Conservation (phyloP, 2,797 vertebrate genomes). For the Helarctos malayanus region DNA sequence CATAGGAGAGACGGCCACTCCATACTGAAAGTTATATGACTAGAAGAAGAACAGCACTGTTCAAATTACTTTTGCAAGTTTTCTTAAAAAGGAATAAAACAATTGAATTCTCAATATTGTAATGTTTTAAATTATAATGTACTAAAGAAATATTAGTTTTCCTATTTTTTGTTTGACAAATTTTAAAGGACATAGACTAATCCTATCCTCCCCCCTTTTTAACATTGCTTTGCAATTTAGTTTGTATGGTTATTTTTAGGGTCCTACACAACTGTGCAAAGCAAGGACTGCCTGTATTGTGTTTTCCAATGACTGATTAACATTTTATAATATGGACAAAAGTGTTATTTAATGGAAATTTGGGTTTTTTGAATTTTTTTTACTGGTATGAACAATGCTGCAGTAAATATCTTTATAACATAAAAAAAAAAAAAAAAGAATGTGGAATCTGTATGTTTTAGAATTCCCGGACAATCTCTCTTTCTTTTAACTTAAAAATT, state of each 20-base stretch:
- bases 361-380: not conserved
- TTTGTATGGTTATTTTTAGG: constrained; percentile 45
- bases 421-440: not conserved
- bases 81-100: not conserved
- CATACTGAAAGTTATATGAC: not conserved
- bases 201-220: not conserved
- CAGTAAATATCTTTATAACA: not conserved
- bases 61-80: not conserved
- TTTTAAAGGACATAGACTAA: not conserved
- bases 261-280: not conserved
- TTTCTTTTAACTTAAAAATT: constrained; percentile 20
- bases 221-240: not conserved
- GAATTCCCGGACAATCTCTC: not conserved
- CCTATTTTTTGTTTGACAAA: not conserved
- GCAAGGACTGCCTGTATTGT: not conserved
- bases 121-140: not conserved
- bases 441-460: not conserved
- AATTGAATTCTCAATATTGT: constrained; percentile 4
- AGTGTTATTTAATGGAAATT: not conserved
- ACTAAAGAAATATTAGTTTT: constrained; percentile 9
- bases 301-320: not conserved
- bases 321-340: not conserved
- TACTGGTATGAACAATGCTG: constrained; percentile 11
- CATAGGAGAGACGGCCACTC: not conserved
- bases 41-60: not conserved